Evolutionary conservation across 2,113 vertebrate genomes (phyloP).

Genomic region (Dasyprocta punctata): DNA sequence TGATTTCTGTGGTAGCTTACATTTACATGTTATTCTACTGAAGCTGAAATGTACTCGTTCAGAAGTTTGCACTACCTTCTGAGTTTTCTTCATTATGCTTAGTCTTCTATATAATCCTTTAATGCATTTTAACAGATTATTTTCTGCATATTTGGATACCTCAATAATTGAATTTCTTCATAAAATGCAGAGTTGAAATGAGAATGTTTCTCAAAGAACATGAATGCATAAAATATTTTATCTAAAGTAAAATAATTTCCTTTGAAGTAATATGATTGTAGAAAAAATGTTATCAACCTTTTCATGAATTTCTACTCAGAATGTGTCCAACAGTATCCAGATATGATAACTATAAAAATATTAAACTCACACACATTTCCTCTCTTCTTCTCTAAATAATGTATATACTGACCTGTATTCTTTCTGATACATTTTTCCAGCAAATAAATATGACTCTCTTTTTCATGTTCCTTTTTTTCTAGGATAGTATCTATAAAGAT

Average conservation of each 20-base stretch:
- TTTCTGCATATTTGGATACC: conserved; percentile 32
- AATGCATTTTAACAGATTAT: conserved; percentile 13
- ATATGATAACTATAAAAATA: neutral
- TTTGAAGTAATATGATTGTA: conserved; percentile 46
- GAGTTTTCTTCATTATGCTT: conserved; percentile 10
- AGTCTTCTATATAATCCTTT: neutral
- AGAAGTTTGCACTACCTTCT: conserved; percentile 18
- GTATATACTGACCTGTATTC: neutral
- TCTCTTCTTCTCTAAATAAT: conserved; percentile 3
- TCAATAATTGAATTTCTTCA: conserved; percentile 55
- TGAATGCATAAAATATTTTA: conserved; percentile 24
- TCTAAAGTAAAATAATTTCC: conserved; percentile 41
- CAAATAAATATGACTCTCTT: neutral
- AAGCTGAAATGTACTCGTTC: conserved; percentile 14
- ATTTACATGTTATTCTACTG: conserved; percentile 4
- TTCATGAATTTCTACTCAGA: neutral
- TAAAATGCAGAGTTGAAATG: neutral
- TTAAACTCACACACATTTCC: neutral
- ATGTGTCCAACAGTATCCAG: neutral
- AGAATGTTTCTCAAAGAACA: conserved; percentile 16
- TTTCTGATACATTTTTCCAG: neutral
- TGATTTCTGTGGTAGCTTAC: neutral
- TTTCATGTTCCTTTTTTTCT: neutral
- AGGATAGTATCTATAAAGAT: neutral
- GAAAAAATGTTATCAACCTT: neutral